Percentiles rank a stretch among this genome's conserved stretches.
These are phyloP conservation scores for Pteruthius melanotis DNA, from an alignment of 2,113 vertebrate genomes.

Conservation along the genomic window DNA sequence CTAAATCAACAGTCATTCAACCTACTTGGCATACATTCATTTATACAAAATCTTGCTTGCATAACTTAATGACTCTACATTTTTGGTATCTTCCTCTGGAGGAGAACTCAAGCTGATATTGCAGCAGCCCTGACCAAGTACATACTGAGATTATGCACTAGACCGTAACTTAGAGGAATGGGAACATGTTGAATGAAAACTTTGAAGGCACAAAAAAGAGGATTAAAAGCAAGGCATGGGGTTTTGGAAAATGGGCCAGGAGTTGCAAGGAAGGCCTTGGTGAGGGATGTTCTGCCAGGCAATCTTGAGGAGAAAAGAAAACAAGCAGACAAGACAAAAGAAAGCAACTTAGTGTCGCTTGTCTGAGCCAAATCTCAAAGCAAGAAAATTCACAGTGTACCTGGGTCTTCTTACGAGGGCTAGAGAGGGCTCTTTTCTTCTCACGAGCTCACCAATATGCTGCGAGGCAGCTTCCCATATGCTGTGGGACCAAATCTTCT, in stretches of 20 bases:
- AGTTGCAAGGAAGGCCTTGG: not conserved
- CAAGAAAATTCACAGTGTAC: not conserved
- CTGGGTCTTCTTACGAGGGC: fast-evolving
- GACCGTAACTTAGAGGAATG: fast-evolving
- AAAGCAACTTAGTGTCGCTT: not conserved
- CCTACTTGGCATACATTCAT: not conserved
- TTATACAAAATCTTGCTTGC: not conserved
- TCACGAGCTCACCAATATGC: fast-evolving
- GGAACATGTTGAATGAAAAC: not conserved
- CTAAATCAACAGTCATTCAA: not conserved
- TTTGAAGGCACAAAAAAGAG: not conserved
- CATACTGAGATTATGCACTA: not conserved
- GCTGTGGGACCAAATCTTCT: not conserved
- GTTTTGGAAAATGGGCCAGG: not conserved
- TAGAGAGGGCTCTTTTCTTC: not conserved
- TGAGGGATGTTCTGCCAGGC: not conserved
- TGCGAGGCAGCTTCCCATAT: not conserved
- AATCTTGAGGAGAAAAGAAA: not conserved
- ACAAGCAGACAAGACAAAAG: not conserved
- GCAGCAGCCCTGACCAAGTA: not conserved
- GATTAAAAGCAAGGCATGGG: not conserved
- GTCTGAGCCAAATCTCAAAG: not conserved
- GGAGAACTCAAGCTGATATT: not conserved
- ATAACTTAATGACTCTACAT: not conserved
- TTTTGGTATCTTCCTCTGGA: not conserved